Percentiles rank a stretch among this genome's conserved stretches.
These are phyloP conservation scores for Neodiprion fabricii DNA, from an alignment of 1,140 invertebrate genomes.

Conservation along the genomic window DNA sequence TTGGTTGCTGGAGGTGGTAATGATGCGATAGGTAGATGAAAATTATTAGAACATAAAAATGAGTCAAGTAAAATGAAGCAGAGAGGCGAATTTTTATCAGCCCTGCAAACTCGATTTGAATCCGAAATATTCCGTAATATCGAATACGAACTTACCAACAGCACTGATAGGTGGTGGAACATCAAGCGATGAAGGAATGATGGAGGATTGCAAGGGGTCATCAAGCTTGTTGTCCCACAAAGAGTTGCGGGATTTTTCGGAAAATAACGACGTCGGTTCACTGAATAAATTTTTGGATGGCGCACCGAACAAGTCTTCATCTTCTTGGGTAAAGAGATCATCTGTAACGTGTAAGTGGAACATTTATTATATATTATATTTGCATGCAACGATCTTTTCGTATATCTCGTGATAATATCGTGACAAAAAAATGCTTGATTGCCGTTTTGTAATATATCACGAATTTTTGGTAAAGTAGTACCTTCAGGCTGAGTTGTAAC, in stretches of 20 bases:
- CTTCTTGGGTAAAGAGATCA: constrained; percentile 43
- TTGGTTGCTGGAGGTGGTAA: constrained; percentile 41
- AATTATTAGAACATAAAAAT: not conserved
- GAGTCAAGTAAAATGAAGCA: no score
- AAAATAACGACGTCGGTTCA: constrained; percentile 37
- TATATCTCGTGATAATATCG: not conserved
- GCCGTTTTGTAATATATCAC: constrained; percentile 8
- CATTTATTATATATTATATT: constrained; percentile 1
- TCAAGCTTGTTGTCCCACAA: constrained; percentile 45
- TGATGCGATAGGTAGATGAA: not conserved
- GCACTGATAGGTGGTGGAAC: constrained; percentile 54
- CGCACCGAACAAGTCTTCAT: constrained; percentile 35
- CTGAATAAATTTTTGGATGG: constrained; percentile 45
- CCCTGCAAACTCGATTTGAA: no score
- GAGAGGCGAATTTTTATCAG: no score
- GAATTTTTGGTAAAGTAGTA: constrained; percentile 18
- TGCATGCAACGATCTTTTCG: no score
- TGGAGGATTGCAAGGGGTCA: constrained; percentile 36
- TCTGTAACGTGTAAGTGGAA: constrained; percentile 34
- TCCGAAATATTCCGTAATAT: not conserved
- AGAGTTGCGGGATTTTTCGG: constrained; percentile 39
- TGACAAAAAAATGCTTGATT: not conserved
- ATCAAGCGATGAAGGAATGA: constrained; percentile 55
- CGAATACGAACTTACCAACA: constrained; percentile 40
- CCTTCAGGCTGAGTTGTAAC: constrained; percentile 50